Evolutionary conservation across 1,140 invertebrate genomes (phyloP).

Genomic region (fruit fly (Drosophila melanogaster)): Release_6_plus_ISO1_MT NC_004354.4:570001-570500

Average conservation of each 20-base stretch:
- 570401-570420: conserved; percentile 3
- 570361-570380: conserved; percentile 37
- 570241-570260: background rate
- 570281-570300: background rate
- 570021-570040: conserved; percentile 81
- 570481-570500: conserved; percentile 34
- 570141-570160: background rate
- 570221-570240: background rate
- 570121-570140: too few relatives aligned
- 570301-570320: conserved; percentile 31
- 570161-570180: conserved; percentile 52
- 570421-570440: conserved; percentile 37
- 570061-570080: conserved; percentile 39
- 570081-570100: background rate
- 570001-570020: conserved; percentile 81
- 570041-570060: conserved; percentile 73
- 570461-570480: conserved; percentile 73
- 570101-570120: background rate
- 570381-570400: background rate
- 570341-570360: conserved; percentile 81
- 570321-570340: conserved; percentile 78
- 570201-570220: conserved; percentile 46
- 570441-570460: conserved; percentile 79
- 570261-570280: background rate
- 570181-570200: conserved; percentile 60